Evolutionary conservation across 1,140 invertebrate species (phyloP).

Genomic region (Orius laevigatus): DNA sequence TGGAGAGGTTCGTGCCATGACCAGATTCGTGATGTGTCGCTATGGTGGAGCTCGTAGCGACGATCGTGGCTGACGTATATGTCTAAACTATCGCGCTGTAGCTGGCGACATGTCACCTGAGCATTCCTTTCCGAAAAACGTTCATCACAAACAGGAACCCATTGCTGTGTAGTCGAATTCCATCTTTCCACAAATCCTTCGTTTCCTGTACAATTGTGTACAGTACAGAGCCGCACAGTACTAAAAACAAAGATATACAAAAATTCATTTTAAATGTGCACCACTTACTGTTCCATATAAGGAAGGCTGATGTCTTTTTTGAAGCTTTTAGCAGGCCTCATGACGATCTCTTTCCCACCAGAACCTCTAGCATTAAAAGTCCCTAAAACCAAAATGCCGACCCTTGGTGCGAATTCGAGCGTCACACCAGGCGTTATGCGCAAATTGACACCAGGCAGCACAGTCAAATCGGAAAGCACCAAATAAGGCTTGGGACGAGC

Average conservation of each 20-base stretch:
- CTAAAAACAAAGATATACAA: slow-evolving; percentile 22
- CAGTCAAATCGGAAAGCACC: slow-evolving; percentile 80
- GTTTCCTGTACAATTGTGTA: slow-evolving; percentile 47
- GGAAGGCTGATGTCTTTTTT: slow-evolving; percentile 4
- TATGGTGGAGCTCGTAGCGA: slow-evolving; percentile 69
- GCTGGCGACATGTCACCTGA: slow-evolving; percentile 83
- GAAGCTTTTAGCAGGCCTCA: slow-evolving; percentile 41
- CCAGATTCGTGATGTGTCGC: slow-evolving; percentile 66
- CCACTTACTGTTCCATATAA: slow-evolving; percentile 12
- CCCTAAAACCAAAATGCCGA: slow-evolving; percentile 91
- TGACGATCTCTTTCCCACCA: slow-evolving; percentile 60
- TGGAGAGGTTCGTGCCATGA: slow-evolving; percentile 88
- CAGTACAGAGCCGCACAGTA: slow-evolving; percentile 55
- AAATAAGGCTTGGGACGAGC: slow-evolving; percentile 55
- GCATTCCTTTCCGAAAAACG: slow-evolving; percentile 89
- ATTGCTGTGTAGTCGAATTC: slow-evolving; percentile 85
- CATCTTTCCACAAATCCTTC: slow-evolving; percentile 89
- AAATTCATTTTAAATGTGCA: slow-evolving; percentile 1
- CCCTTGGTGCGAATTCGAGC: slow-evolving; percentile 89
- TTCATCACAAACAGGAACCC: slow-evolving; percentile 91
- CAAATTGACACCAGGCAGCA: slow-evolving; percentile 83
- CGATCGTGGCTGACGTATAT: slow-evolving; percentile 66
- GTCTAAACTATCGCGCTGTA: slow-evolving; percentile 81
- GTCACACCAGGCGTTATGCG: slow-evolving; percentile 78
- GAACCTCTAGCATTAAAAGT: slow-evolving; percentile 67